phyloP scores from a whole-genome alignment of 2,797 vertebrate species.

The Spinus olivaceus region DNA sequence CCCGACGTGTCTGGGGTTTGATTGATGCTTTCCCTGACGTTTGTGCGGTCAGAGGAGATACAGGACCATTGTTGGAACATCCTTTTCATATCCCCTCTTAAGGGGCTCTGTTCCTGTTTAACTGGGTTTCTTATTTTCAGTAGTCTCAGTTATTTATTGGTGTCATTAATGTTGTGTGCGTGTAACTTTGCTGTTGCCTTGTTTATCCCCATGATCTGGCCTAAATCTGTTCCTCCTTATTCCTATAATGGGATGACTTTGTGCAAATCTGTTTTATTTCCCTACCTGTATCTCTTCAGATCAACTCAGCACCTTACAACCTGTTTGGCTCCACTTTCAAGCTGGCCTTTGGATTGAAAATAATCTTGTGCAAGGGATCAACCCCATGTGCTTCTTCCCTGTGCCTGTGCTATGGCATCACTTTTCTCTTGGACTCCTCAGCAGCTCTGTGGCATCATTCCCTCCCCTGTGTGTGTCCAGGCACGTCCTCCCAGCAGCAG shows the following conservation, averaged over 20 bases:
- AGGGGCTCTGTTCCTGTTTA: constrained; percentile 13
- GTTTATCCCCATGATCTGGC: not conserved
- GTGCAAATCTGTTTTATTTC: not conserved
- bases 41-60: not conserved
- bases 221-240: not conserved
- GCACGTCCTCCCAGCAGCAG: fast-evolving
- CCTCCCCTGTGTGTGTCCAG: not conserved
- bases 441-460: not conserved
- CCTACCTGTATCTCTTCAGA: not conserved
- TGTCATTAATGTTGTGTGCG: fast-evolving
- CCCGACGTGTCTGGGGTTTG: not conserved
- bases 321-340: not conserved
- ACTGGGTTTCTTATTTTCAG: not conserved
- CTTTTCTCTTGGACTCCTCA: not conserved
- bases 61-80: not conserved
- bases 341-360: not conserved
- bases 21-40: constrained; percentile 18
- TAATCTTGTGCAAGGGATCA: not conserved
- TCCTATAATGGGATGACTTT: not conserved
- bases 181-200: not conserved
- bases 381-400: not conserved
- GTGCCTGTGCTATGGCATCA: not conserved
- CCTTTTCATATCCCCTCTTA: not conserved
- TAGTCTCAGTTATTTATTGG: not conserved
- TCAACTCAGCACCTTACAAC: not conserved